Evolutionary conservation across 1,140 invertebrate species (phyloP), one percentile per base, ranked within the genome.

Genomic region (Penaeus vannamei): DNA sequence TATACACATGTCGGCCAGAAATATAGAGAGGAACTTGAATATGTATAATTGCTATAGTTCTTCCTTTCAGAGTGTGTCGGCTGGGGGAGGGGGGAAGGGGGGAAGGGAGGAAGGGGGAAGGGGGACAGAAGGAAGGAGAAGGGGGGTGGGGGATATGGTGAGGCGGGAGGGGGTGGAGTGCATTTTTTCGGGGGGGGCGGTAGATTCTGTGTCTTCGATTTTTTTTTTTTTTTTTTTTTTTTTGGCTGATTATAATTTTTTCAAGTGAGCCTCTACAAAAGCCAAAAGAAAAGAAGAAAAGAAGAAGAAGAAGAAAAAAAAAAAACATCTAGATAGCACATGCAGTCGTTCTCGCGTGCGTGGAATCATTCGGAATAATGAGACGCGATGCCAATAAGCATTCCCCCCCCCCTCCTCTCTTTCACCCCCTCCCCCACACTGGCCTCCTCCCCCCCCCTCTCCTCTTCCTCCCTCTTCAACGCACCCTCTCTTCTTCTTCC

Each of bases 11-110:
- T 76, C 72, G 29, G 29, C 29, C 42, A 20, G 72, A 36, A 76
- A 76, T 76, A 76, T 76, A 76, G 72, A 76, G 72, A 76, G 72
- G n/a, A 29, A 29, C 53, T 53, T 53, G 53, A 53, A 53, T 53
- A 53, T 53, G 53, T 53, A 53, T 53, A 53, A 53, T 53, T 53
- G 53, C 4, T 53, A 53, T 53, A 53, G 53, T 53, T 53, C 53
- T 53, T 17, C 17, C 53, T 53, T 12, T 53, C 36, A 42, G 53
- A 12, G 12, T 12, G 53, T 53, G 72, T 29, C 32, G 22, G 72
- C 19, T 19, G 19, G 26, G 23, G n/a, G 72, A n/a, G n/a, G 5
- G 0, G 29, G 69, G 69, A 26, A 4, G 26, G 69, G 72, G 72
- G 7, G 29, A 22, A 10, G n/a, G 72, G 72, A 5, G 26, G 5